Evolutionary conservation across 2,113 vertebrate species (phyloP), one percentile per base, ranked within the genome.

Genomic region (Apus apus): DNA sequence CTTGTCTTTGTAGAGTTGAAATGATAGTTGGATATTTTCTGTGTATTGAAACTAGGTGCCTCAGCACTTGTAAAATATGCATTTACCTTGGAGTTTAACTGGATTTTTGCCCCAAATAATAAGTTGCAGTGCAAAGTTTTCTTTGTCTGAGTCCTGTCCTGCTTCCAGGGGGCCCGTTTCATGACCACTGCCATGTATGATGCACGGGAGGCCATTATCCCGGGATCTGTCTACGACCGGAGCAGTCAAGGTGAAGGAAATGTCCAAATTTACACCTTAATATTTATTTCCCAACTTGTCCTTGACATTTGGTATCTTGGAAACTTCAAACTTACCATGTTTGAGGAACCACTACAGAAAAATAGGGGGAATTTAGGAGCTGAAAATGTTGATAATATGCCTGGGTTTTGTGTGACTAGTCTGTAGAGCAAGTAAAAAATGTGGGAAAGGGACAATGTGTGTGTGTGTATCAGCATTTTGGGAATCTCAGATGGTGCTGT

Each of bases 131-230:
- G 21, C 6, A 3, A 9, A 13, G 25, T 15, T 54, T 45, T 64
- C 4, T 8, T 0, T 58, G 65, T 75, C 40, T 86, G 6, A 85
- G 36, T 20, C 2, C 43, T 90, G 0, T 26, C 8, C 51, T n/a
- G 13, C 68, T 92, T 94, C 20, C 96, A 99, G 99, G 99, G 99
- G 6, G 99, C 99, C 16, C 99, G 99, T 23, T 99, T 99, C 97
- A 99, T 99, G 99, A 99, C 99, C 27, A 99, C 99, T 16, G 99
- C 99, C 36, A 99, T 99, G 99, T 99, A 99, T 5, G 99, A 99
- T 27, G 99, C 99, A 7, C 98, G 99, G 0, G 99, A 99, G 95
- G 99, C 99, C 16, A 99, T 99, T 79, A 99, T 99, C 81, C 99
- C 99, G 2, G 99, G 99, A 11, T 99, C 99, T 0, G 99, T 99